Evolutionary conservation across 2,797 vertebrate species (phyloP).

Genomic region (Okamejei kenojei): DNA sequence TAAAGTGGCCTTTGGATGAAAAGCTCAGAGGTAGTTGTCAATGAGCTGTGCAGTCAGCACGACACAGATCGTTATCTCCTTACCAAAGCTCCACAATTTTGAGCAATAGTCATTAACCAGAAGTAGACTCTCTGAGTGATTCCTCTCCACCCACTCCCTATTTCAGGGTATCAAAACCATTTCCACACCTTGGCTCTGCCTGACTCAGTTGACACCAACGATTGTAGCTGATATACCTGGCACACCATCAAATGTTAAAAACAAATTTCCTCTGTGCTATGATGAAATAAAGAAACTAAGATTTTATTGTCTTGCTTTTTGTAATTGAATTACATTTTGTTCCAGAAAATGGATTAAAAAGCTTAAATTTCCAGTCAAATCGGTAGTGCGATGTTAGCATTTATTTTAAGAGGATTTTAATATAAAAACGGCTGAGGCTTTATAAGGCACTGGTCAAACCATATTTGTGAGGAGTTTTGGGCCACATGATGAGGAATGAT

Average conservation of each 20-base stretch:
- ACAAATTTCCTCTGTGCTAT: too few relatives aligned
- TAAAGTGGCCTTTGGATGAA: background rate
- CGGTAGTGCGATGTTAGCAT: too few relatives aligned
- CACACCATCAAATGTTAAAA: background rate
- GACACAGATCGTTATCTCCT: background rate
- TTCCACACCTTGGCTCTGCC: background rate
- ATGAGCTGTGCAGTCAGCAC: background rate
- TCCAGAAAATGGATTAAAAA: too few relatives aligned
- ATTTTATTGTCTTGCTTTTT: too few relatives aligned
- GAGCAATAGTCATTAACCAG: background rate
- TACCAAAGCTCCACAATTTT: background rate
- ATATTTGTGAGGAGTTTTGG: too few relatives aligned
- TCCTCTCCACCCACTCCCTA: rapidly evolving
- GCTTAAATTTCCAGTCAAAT: too few relatives aligned
- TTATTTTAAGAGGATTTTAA: too few relatives aligned
- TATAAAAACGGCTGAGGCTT: too few relatives aligned
- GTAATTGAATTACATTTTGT: too few relatives aligned
- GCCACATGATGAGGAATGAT: too few relatives aligned
- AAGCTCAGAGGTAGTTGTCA: background rate
- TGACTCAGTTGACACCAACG: background rate
- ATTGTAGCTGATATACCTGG: background rate
- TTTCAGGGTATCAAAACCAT: background rate
- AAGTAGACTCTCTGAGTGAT: background rate
- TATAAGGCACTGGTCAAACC: too few relatives aligned
- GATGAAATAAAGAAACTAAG: too few relatives aligned